phyloP scores from a whole-genome alignment of 2,113 vertebrate genomes.

The Dryoscopus gambensis region DNA sequence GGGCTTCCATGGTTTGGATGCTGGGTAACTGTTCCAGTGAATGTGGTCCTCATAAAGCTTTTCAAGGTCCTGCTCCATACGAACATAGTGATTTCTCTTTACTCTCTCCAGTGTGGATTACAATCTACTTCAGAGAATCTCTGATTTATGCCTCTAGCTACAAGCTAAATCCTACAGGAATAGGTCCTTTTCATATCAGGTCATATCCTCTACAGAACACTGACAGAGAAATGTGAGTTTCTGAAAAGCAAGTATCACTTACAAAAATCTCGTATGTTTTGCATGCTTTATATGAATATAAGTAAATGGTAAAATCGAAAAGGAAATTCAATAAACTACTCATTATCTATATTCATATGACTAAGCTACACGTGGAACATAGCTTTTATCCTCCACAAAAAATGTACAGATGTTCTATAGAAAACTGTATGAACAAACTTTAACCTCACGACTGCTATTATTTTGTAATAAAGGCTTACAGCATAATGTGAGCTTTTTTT shows the following conservation, averaged over 20 bases:
- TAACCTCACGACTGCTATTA: conserved; percentile 73
- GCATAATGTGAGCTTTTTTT: conserved; percentile 74
- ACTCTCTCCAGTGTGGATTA: conserved; percentile 27
- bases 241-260: conserved; percentile 44
- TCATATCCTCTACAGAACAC: conserved; percentile 18
- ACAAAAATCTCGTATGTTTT: conserved; percentile 37
- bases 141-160: conserved; percentile 25
- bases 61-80: conserved; percentile 37
- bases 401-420: conserved; percentile 68
- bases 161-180: conserved; percentile 37
- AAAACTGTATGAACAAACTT: conserved; percentile 68
- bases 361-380: conserved; percentile 56
- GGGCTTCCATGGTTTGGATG: conserved; percentile 1
- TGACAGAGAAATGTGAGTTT: conserved; percentile 41
- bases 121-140: conserved; percentile 28
- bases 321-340: conserved; percentile 43
- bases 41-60: conserved; percentile 41
- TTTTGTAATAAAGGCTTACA: conserved; percentile 73
- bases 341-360: conserved; percentile 63
- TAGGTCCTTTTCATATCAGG: conserved; percentile 30
- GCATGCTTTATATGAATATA: background rate
- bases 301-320: conserved; percentile 41
- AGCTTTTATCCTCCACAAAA: conserved; percentile 57
- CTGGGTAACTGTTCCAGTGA: conserved; percentile 24
- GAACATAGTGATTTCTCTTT: conserved; percentile 16